phyloP scores from a whole-genome alignment of 2,113 vertebrate species.

The Xiphophorus maculatus region DNA sequence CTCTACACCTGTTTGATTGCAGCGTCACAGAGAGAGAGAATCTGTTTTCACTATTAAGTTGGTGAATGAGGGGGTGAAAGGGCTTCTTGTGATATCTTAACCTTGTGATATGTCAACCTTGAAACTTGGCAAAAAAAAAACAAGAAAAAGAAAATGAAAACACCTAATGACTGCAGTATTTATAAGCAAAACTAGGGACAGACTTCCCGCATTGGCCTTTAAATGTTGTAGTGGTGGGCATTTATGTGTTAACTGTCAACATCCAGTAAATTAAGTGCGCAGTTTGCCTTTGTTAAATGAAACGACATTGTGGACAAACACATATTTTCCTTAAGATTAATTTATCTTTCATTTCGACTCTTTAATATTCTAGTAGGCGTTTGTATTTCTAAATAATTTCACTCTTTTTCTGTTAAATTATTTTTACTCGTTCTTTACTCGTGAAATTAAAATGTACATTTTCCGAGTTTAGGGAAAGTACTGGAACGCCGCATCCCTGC shows the following conservation, averaged over 20 bases:
- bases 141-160: too few species aligned
- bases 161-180: too few species aligned
- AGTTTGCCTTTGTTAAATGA: not conserved
- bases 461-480: conserved; percentile 17
- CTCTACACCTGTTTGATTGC: too few species aligned
- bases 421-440: not conserved
- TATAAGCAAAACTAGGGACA: not conserved
- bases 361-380: too few species aligned
- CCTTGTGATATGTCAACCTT: too few species aligned
- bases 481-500: conserved; percentile 35
- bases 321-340: not conserved
- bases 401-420: not conserved
- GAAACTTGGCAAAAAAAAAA: too few species aligned
- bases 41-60: too few species aligned
- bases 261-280: not conserved
- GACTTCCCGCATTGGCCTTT: not conserved
- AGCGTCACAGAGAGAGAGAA: too few species aligned
- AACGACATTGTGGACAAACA: not conserved
- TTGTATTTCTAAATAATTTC: too few species aligned
- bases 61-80: too few species aligned
- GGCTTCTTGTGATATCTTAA: too few species aligned
- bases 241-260: not conserved
- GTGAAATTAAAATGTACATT: accelerated
- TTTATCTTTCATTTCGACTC: too few species aligned
- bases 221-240: not conserved